Percentiles rank a stretch among this genome's conserved stretches.
Evolutionary conservation across 2,113 vertebrate species (phyloP).

Genomic region (Cynopterus brachyotis): DNA sequence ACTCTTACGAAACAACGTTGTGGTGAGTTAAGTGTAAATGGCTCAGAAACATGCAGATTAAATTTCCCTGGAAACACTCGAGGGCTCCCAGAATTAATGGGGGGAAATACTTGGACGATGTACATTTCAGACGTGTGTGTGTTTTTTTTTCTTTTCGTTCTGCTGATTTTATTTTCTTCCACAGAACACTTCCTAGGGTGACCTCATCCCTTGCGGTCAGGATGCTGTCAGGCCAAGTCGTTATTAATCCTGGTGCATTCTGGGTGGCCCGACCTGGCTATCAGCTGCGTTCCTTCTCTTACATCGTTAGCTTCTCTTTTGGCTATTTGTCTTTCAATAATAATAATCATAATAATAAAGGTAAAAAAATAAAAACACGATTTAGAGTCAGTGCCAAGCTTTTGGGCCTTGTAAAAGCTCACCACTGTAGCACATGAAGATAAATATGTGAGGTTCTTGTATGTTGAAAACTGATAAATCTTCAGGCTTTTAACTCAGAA

Average conservation of each 20-base stretch:
- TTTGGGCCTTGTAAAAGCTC: conserved; percentile 24
- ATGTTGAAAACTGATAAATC: conserved; percentile 46
- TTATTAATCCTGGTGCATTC: conserved; percentile 57
- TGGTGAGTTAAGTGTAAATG: conserved; percentile 70
- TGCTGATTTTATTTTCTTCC: conserved; percentile 68
- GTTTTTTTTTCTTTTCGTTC: background rate
- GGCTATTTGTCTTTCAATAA: conserved; percentile 43
- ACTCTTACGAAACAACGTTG: background rate
- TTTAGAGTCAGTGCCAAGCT: background rate
- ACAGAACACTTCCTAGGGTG: conserved; percentile 56
- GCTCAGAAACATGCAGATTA: conserved; percentile 71
- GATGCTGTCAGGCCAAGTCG: conserved; percentile 31
- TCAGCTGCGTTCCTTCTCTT: background rate
- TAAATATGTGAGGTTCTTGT: conserved; percentile 8
- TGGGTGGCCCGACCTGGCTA: conserved; percentile 56
- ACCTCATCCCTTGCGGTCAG: conserved; percentile 72
- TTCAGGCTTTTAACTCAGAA: conserved; percentile 42
- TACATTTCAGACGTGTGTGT: conserved; percentile 25
- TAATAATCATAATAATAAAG: background rate
- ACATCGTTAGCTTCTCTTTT: background rate
- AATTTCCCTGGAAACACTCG: conserved; percentile 67
- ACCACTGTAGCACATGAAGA: background rate
- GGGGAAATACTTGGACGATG: conserved; percentile 13
- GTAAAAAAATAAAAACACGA: conserved; percentile 53
- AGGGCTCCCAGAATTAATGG: conserved; percentile 60